Evolutionary conservation across 1,140 invertebrate genomes (phyloP).

Genomic region (Dryas iulia): DNA sequence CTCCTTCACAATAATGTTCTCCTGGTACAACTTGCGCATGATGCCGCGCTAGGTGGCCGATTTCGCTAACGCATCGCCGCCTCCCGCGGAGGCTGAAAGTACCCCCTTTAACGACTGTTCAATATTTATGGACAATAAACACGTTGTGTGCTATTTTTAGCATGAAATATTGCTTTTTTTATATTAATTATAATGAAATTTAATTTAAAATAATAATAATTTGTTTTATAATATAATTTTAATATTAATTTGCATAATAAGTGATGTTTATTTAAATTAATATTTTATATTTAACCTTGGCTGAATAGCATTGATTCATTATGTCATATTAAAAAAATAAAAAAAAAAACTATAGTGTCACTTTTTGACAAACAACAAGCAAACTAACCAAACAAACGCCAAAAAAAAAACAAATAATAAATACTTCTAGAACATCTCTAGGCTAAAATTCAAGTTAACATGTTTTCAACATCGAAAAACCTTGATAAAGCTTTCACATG

Average conservation of each 20-base stretch:
- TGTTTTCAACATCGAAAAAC: neutral
- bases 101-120: neutral
- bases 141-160: neutral
- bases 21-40: slow-evolving; percentile 14
- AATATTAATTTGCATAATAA: too few relatives aligned
- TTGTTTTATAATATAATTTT: too few relatives aligned
- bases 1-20: neutral
- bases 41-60: slow-evolving; percentile 13
- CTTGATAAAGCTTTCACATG: slow-evolving; percentile 1
- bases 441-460: too few relatives aligned
- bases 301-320: neutral
- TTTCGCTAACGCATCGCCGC: neutral
- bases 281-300: neutral
- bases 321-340: neutral
- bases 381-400: too few relatives aligned
- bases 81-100: slow-evolving; percentile 1
- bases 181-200: neutral
- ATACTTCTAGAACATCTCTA: neutral
- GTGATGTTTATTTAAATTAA: neutral
- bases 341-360: too few relatives aligned
- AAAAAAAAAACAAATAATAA: neutral
- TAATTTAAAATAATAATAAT: too few relatives aligned
- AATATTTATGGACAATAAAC: neutral
- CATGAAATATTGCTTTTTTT: neutral
- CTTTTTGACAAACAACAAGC: too few relatives aligned